Conservation (phyloP, 2,888 invertebrate species). For the Chaetoderma sp. region DNA sequence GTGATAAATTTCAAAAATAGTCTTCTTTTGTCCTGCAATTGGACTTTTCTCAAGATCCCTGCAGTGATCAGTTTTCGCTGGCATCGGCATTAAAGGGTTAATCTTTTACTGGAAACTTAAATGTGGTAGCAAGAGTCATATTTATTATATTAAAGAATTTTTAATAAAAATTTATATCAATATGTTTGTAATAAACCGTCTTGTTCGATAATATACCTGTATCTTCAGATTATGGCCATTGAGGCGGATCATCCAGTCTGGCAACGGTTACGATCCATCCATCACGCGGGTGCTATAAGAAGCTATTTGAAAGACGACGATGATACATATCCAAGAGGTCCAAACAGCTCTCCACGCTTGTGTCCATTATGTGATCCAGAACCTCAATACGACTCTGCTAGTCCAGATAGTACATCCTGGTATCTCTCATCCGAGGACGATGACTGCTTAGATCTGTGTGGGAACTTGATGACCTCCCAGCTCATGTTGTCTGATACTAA, state of each 20-base stretch:
- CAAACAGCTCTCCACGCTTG: constrained; percentile 49
- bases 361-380: constrained; percentile 52
- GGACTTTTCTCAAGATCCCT: no score
- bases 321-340: constrained; percentile 62
- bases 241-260: constrained; percentile 58
- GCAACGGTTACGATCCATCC: constrained; percentile 58
- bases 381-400: constrained; percentile 57
- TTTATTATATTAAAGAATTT: no score
- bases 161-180: neutral
- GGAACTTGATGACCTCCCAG: no score
- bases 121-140: no score
- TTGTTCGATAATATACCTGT: neutral
- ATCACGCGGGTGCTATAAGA: constrained; percentile 67
- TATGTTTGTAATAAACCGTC: neutral
- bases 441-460: no score
- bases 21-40: no score
- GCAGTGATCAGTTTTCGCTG: no score
- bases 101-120: no score
- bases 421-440: constrained; percentile 47
- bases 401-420: constrained; percentile 54
- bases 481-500: no score
- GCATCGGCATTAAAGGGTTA: no score
- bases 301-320: constrained; percentile 57
- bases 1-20: no score
- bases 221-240: constrained; percentile 63